Evolutionary conservation across 2,797 vertebrate genomes (phyloP), one percentile per base, ranked within the genome.

Genomic region (Onychomys arenicola): DNA sequence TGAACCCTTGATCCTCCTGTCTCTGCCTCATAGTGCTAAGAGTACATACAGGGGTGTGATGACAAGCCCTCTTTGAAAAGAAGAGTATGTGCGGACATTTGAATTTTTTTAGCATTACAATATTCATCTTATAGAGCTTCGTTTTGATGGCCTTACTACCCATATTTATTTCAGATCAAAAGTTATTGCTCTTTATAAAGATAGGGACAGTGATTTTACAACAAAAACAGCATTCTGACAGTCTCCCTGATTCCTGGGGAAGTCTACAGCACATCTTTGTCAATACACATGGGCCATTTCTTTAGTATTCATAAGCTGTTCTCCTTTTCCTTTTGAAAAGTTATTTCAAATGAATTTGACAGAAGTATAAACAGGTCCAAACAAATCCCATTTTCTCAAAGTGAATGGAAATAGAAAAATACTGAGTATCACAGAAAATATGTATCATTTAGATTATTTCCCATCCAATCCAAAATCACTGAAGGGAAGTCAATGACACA

Each of bases 341-440:
- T 6, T 92, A 92, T 96, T 97, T 83, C 23, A 91, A 93, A 93
- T 71, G 0, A 85, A 94, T 97, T 94, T 94, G 87, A 82, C 85
- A 57, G 40, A 97, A n/a, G 9, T 37, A 94, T 75, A 94, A 93
- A 91, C 21, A 71, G 21, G n/a, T 37, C 32, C 86, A 95, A 73
- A 34, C 5, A 96, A 94, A 37, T 75, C 77, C 43, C 7, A 89
- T 96, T 83, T 96, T 23, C 40, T 94, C n/a, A 92, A 34, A 65
- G 8, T 49, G 14, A 75, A 57, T 94, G 9, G 9, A 82, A 95
- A 85, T 1, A 40, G 69, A 94, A 94, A 95, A 76, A 49, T 61
- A 57, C 23, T 86, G n/a, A 82, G 11, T 73, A 49, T 61, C 55
- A 67, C 34, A 77, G 43, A 73, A 76, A 92, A 89, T n/a, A n/a